phyloP scores from a whole-genome alignment of 2,888 invertebrate species.

The Idaea biselata region DNA sequence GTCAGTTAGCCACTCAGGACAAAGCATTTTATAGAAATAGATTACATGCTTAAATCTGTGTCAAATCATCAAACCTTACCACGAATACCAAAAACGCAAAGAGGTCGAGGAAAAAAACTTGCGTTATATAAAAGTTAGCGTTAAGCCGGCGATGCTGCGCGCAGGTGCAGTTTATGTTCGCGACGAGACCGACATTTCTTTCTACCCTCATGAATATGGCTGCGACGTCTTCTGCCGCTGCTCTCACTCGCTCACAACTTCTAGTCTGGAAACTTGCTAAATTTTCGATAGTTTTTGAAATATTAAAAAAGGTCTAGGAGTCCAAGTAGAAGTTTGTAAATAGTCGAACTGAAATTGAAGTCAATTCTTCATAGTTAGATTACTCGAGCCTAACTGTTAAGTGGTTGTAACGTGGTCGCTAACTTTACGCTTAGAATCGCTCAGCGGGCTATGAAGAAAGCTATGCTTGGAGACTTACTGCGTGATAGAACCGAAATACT shows the following conservation, averaged over 20 bases:
- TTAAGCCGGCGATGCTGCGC: slow-evolving; percentile 48
- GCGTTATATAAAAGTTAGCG: slow-evolving; percentile 63
- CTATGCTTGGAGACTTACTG: no score
- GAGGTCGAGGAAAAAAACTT: slow-evolving; percentile 57
- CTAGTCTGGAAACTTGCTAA: slow-evolving; percentile 23
- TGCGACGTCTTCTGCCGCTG: slow-evolving; percentile 21
- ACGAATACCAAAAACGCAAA: slow-evolving; percentile 21
- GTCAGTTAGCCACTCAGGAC: no score
- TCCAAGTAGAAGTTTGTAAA: slow-evolving; percentile 17
- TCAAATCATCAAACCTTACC: slow-evolving; percentile 29
- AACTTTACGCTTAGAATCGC: no score
- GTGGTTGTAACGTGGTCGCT: no score
- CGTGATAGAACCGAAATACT: no score
- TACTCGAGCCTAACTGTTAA: no score
- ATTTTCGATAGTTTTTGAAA: slow-evolving; percentile 25
- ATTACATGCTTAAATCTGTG: slow-evolving; percentile 11
- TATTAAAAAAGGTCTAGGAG: slow-evolving; percentile 6
- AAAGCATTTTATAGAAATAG: no score
- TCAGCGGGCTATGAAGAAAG: no score
- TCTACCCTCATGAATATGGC: slow-evolving; percentile 46
- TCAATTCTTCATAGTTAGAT: no score
- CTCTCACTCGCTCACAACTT: slow-evolving; percentile 3
- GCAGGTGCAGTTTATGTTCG: slow-evolving; percentile 65
- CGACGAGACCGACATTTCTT: slow-evolving; percentile 56
- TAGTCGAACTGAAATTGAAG: neutral